Percentiles rank a stretch among this genome's conserved stretches.
Conservation (phyloP, 2,888 invertebrate species). For the Agrilus mali region DNA sequence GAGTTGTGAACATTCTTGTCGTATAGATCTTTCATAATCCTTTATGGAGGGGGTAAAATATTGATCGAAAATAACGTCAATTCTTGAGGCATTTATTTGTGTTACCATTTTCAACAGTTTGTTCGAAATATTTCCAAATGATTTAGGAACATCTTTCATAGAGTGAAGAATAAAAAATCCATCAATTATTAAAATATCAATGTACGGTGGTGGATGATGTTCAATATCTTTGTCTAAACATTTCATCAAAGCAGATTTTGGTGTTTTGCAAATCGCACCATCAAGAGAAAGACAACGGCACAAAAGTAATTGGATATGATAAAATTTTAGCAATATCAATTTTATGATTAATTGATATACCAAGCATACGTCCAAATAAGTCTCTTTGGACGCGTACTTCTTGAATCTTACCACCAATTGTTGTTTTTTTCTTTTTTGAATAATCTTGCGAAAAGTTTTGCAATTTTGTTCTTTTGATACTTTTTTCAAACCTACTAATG, state of each 20-base stretch:
- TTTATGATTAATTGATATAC: too few relatives aligned
- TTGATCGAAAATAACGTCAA: slow-evolving; percentile 8
- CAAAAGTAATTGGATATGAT: neutral
- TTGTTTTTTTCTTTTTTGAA: too few relatives aligned
- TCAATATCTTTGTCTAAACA: too few relatives aligned
- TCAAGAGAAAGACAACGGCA: too few relatives aligned
- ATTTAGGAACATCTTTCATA: neutral
- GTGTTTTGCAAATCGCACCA: too few relatives aligned
- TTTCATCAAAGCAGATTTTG: too few relatives aligned
- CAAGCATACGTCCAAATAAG: too few relatives aligned
- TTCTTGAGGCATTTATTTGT: slow-evolving; percentile 2
- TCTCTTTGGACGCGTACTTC: too few relatives aligned
- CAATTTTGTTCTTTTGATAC: slow-evolving; percentile 16
- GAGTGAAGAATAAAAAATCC: too few relatives aligned
- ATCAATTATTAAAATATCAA: too few relatives aligned
- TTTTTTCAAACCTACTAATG: slow-evolving; percentile 16
- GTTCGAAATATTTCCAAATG: slow-evolving; percentile 6
- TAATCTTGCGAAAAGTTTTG: slow-evolving; percentile 14
- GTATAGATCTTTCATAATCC: slow-evolving; percentile 2
- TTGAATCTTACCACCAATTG: too few relatives aligned
- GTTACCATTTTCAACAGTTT: slow-evolving; percentile 6
- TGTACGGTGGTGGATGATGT: too few relatives aligned
- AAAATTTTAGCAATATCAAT: slow-evolving; percentile 8
- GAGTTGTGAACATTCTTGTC: neutral
- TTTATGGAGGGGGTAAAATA: slow-evolving; percentile 5